A percentile compares a stretch with the other conserved stretches of the same genome.
phyloP scores from a whole-genome alignment of 1,140 invertebrate species.

The Tetramorium parvispinum region DNA sequence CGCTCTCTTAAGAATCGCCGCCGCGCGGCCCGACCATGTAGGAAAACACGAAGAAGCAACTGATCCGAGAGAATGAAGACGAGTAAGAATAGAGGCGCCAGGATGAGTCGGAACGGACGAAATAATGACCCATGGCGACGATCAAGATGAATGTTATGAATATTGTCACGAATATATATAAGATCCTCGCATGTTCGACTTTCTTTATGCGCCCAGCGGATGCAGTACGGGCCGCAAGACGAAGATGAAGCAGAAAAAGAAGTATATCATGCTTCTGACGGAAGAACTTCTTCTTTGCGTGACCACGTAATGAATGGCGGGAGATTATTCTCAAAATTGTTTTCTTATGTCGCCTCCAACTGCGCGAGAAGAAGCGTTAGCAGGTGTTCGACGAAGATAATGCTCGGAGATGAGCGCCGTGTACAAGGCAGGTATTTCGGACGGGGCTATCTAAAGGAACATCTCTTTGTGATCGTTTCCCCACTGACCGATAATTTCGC shows the following conservation, averaged over 20 bases:
- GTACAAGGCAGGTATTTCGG: slow-evolving; percentile 45
- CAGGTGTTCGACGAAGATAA: slow-evolving; percentile 72
- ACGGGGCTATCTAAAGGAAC: slow-evolving; percentile 67
- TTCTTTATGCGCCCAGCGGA: slow-evolving; percentile 44
- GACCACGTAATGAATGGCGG: slow-evolving; percentile 61
- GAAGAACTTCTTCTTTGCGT: slow-evolving; percentile 62
- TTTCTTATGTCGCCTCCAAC: slow-evolving; percentile 59
- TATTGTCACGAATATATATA: slow-evolving; percentile 58
- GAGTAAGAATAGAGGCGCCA: slow-evolving; percentile 47
- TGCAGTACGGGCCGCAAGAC: slow-evolving; percentile 39
- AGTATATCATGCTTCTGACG: slow-evolving; percentile 20
- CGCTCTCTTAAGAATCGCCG: slow-evolving; percentile 38
- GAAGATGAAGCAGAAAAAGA: slow-evolving; percentile 25
- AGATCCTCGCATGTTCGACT: slow-evolving; percentile 51
- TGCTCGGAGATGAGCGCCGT: slow-evolving; percentile 63
- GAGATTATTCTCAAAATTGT: slow-evolving; percentile 58
- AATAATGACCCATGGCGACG: slow-evolving; percentile 57
- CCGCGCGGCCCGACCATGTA: slow-evolving; percentile 20
- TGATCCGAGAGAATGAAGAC: slow-evolving; percentile 46
- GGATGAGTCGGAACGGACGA: slow-evolving; percentile 55
- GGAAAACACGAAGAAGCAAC: slow-evolving; percentile 64
- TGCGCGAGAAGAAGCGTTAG: slow-evolving; percentile 46
- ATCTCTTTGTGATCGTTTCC: slow-evolving; percentile 70
- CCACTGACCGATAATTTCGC: slow-evolving; percentile 74
- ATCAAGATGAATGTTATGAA: slow-evolving; percentile 46